Conservation (phyloP, 2,888 invertebrate genomes). For the Tenthredo mesomela region DNA sequence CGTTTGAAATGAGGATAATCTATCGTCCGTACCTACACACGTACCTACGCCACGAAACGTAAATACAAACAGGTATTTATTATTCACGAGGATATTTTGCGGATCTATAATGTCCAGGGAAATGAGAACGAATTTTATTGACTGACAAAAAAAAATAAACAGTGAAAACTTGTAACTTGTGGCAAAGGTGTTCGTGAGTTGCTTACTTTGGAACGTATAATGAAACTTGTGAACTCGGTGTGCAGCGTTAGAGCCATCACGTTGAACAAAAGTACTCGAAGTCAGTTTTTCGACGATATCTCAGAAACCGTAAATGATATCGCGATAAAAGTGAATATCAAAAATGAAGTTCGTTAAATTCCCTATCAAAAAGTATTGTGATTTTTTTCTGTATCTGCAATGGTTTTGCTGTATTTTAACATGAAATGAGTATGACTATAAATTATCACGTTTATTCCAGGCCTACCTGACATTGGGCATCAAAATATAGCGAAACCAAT, state of each 20-base stretch:
- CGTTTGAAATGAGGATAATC: not conserved
- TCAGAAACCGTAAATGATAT: not conserved
- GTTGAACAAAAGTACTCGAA: not conserved
- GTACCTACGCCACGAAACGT: too few species aligned
- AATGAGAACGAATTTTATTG: too few species aligned
- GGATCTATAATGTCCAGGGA: too few species aligned
- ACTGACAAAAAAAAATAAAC: too few species aligned
- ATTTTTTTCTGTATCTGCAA: not conserved
- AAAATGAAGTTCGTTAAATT: not conserved
- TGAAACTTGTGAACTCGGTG: too few species aligned
- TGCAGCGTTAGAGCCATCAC: too few species aligned
- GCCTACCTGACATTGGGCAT: not conserved
- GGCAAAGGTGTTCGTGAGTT: too few species aligned
- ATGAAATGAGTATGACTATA: not conserved
- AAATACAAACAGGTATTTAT: too few species aligned
- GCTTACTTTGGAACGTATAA: too few species aligned
- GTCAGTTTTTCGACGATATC: not conserved
- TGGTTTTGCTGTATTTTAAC: not conserved
- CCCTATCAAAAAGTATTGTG: not conserved
- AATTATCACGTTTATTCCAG: not conserved
- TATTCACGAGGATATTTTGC: too few species aligned
- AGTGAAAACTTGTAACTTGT: too few species aligned
- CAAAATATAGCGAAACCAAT: not conserved
- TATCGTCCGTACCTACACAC: too few species aligned
- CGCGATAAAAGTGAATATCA: not conserved